Evolutionary conservation across 2,797 vertebrate genomes (phyloP), one percentile per base, ranked within the genome.

Genomic region (Rhinella marina): DNA sequence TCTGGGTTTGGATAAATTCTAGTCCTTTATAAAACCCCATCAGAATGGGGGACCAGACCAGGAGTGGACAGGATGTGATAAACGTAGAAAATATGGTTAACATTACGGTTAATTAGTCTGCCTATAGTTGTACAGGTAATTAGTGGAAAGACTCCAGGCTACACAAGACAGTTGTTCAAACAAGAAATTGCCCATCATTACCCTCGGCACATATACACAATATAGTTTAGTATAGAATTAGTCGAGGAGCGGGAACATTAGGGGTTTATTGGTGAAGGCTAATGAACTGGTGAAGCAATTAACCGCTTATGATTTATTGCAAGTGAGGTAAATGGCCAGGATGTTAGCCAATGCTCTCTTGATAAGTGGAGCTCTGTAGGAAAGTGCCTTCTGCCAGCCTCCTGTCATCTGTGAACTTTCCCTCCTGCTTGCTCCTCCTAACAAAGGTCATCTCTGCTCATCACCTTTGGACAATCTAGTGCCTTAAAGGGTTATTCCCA

Each of bases 401-500:
- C 50, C 50, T 62, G 59, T 66, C 54, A 62, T 23, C 48, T 23
- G 25, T 68, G 27, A 25, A 70, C 27, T 23, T 12, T 61, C 48
- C 54, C 21, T 61, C 16, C 17, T 78, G 41, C 27, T 19, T 25
- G 72, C 41, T 81, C 79, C 62, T 87, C 56, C 17, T 78, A 57
- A 32, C 73, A 68, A 77, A 84, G 48, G 62, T 80, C 81, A 56
- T 23, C n/a, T 84, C 64, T 56, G n/a, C 41, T 48, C 32, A 72
- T 32, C 25, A 85, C 64, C 82, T 79, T 88, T 88, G 75, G 23
- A 88, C 81, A 84, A 70, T 17, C 9, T n/a, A 7, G n/a, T n/a
- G 41, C 29, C 25, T 72, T 50, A 3, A 23, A 8, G 81, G 86
- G 83, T n/a, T n/a, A n/a, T n/a, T n/a, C n/a, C n/a, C n/a, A n/a